phyloP scores from a whole-genome alignment of 2,888 invertebrate genomes.

The Cecidostiba fungosa region DNA sequence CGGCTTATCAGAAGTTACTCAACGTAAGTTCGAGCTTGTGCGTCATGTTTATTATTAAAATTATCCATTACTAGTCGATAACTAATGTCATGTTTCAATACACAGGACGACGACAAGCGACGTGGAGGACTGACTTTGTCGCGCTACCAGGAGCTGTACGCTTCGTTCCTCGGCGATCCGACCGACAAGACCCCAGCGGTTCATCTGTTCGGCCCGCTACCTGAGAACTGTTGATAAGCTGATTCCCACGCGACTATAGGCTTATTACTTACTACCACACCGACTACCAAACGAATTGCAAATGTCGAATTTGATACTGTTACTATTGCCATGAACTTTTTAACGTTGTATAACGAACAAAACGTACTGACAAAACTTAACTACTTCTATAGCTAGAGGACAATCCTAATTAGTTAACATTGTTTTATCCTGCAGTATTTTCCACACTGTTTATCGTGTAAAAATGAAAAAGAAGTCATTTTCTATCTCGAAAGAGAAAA shows the following conservation, averaged over 20 bases:
- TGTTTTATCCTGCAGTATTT: slow-evolving; percentile 51
- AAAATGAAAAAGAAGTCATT: slow-evolving; percentile 22
- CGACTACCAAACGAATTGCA: slow-evolving; percentile 34
- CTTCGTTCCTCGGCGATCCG: slow-evolving; percentile 90
- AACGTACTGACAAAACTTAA: slow-evolving; percentile 51
- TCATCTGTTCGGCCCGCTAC: slow-evolving; percentile 90
- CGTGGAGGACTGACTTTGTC: slow-evolving; percentile 89
- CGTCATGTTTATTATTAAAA: background rate
- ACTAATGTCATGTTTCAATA: background rate
- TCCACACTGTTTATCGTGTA: slow-evolving; percentile 2
- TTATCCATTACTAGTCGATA: background rate
- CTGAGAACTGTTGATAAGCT: slow-evolving; percentile 79
- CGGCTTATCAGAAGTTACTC: slow-evolving; percentile 88
- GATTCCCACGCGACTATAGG: background rate
- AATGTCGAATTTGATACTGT: slow-evolving; percentile 53
- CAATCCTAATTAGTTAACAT: slow-evolving; percentile 44
- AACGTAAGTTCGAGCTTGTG: slow-evolving; percentile 83
- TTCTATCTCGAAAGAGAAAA: slow-evolving; percentile 31
- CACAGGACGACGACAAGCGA: slow-evolving; percentile 90
- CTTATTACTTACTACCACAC: background rate
- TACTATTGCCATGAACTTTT: slow-evolving; percentile 35
- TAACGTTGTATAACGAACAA: slow-evolving; percentile 34
- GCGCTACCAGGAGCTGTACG: slow-evolving; percentile 91
- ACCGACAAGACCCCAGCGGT: slow-evolving; percentile 88
- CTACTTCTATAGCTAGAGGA: slow-evolving; percentile 55